Base-by-base conservation (phyloP, 2,113 vertebrate species). In the Microcebus tavaratra region DNA sequence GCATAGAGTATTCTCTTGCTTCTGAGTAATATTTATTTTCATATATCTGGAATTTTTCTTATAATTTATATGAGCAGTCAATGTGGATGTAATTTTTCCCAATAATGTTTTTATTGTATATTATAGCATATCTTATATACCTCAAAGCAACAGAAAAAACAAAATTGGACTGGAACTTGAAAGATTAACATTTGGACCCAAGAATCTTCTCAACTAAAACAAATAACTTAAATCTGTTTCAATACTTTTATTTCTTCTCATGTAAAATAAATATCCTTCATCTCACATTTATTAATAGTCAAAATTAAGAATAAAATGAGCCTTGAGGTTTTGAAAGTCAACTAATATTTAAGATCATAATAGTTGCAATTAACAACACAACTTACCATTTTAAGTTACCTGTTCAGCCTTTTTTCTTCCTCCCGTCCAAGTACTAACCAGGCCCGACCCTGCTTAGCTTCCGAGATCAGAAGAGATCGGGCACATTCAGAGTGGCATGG, bases 251-350 rank as follows among this genome's bases (percentile, higher is more conserved):
- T 36, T 72, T 90, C 36, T n/a, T 45, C 20, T 67, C n/a, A 82
- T 53, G 31, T 73, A 68, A 68, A 94, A 75, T 10, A 75, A 88
- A 53, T 13, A 76, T n/a, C 12, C 12, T 65, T 75, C 39, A 45
- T 31, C 10, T 91, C 61, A 55, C 39, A 94, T 55, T 55, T 55
- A 55, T 55, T 20, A 13, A 67, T 61, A 59, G 80, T 42, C 21
- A n/a, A 82, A 92, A 8, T 29, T 88, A 31, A 86, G 17, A 45
- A 42, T 91, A 94, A 87, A 90, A 87, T 87, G 57, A 96, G 27
- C 5, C 65, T 21, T 75, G 0, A 75, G 21, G 3, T 82, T 76
- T 76, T 88, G 55, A 81, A 75, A 76, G 39, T 27, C n/a, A 45
- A 31, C 8, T 42, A 45, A 42, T 61, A 78, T n/a, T 89, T 93